phyloP scores from a whole-genome alignment of 1,140 invertebrate species.

The Zaprionus nigranus region DNA sequence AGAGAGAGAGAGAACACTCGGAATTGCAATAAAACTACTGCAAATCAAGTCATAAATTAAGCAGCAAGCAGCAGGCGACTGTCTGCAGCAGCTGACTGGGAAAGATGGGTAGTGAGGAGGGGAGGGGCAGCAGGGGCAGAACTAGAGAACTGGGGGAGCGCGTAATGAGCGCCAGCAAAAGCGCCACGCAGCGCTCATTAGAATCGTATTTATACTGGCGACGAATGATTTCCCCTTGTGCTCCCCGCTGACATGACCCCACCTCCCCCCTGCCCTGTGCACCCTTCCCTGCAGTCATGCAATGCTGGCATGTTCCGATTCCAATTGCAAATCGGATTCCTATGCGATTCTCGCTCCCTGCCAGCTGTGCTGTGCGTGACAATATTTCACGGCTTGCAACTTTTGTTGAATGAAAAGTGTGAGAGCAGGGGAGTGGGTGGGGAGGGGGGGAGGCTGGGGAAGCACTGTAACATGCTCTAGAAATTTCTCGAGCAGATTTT shows the following conservation, averaged over 20 bases:
- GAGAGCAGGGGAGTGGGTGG: not conserved
- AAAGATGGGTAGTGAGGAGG: too few species aligned
- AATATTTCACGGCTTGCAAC: slow-evolving; percentile 68
- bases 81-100: slow-evolving; percentile 5
- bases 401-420: slow-evolving; percentile 38
- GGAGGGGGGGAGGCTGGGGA: not conserved
- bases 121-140: not conserved
- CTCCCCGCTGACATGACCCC: not conserved
- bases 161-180: slow-evolving; percentile 43
- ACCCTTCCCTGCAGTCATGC: slow-evolving; percentile 8
- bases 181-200: slow-evolving; percentile 45
- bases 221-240: slow-evolving; percentile 16
- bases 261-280: not conserved
- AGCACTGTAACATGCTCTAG: slow-evolving; percentile 57
- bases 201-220: slow-evolving; percentile 47
- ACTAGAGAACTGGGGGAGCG: not conserved
- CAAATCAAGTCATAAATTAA: slow-evolving; percentile 53
- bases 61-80: slow-evolving; percentile 22
- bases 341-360: slow-evolving; percentile 6
- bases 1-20: not conserved
- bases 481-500: slow-evolving; percentile 53
- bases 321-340: not conserved
- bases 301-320: slow-evolving; percentile 8
- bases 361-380: slow-evolving; percentile 60
- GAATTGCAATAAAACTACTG: slow-evolving; percentile 37